phyloP scores from a whole-genome alignment of 30 jellyfish, hydroid and myxozoan species.

The Cassiopea andromeda region DNA sequence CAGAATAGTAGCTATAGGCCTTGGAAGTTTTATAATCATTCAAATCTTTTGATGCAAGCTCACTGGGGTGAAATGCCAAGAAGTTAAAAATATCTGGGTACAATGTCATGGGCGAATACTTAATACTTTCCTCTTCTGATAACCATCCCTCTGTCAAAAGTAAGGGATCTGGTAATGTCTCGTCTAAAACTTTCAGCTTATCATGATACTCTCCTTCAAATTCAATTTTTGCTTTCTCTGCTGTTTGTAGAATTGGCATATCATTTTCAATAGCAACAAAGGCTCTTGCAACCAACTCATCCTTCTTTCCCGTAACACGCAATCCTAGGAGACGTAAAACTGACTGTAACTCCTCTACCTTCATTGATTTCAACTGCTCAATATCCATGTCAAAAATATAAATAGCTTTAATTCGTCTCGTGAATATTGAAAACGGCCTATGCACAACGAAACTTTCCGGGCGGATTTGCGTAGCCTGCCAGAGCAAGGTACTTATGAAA shows the following conservation, averaged over 20 bases:
- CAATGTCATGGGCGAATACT: constrained; percentile 42
- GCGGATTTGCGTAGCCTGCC: too few species aligned
- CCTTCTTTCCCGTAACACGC: too few species aligned
- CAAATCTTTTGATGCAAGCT: constrained; percentile 29
- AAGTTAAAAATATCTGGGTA: constrained; percentile 30
- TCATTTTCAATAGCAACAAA: background rate
- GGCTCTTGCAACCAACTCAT: background rate
- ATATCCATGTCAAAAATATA: too few species aligned
- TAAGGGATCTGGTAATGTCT: constrained; percentile 49
- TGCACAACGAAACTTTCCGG: too few species aligned
- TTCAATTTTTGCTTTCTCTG: background rate
- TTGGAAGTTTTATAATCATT: constrained; percentile 47
- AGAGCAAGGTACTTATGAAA: too few species aligned
- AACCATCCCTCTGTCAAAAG: constrained; percentile 31
- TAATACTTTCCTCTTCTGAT: constrained; percentile 38
- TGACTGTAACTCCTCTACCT: too few species aligned
- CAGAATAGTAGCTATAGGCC: constrained; percentile 24
- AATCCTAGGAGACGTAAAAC: too few species aligned
- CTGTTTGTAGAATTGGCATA: background rate
- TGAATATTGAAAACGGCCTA: too few species aligned
- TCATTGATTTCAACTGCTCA: too few species aligned
- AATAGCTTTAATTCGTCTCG: too few species aligned
- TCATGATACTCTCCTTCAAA: background rate
- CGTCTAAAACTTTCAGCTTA: background rate
- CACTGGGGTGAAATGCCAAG: constrained; percentile 25